phyloP scores from a whole-genome alignment of 2,113 vertebrate species.

The Calyptomena viridis region DNA sequence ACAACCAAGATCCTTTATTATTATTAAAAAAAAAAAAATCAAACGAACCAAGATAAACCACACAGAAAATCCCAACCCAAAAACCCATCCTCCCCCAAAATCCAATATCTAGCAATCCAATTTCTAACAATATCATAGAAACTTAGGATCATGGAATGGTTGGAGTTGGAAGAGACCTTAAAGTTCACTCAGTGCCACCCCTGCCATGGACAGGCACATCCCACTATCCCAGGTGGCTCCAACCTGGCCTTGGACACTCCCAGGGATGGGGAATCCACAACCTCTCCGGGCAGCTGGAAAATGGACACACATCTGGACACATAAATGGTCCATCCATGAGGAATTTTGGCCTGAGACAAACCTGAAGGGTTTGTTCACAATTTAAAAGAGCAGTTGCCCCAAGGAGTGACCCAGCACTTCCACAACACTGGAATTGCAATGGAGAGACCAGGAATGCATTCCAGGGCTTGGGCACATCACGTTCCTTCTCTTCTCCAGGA shows the following conservation, averaged over 20 bases:
- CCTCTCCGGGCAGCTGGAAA: not conserved
- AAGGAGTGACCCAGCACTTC: no score
- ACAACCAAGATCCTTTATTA: not conserved
- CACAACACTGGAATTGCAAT: rapidly evolving
- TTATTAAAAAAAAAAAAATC: not conserved
- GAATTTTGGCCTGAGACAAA: not conserved
- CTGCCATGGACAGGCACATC: not conserved
- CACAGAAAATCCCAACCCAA: not conserved
- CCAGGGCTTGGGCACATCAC: not conserved
- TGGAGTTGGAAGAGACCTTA: not conserved
- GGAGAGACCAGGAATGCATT: no score
- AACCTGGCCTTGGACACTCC: not conserved
- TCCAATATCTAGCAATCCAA: not conserved
- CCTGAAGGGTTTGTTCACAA: not conserved
- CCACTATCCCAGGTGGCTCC: not conserved
- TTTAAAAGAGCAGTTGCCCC: not conserved
- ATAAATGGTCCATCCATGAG: not conserved
- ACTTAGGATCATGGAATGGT: not conserved
- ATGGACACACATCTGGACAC: not conserved
- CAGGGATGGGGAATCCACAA: not conserved
- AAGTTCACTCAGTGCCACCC: not conserved
- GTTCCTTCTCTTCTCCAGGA: rapidly evolving
- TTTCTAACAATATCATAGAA: not conserved
- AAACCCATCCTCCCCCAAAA: no score
- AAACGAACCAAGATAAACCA: not conserved